Base-by-base conservation (phyloP, 2,888 invertebrate genomes). In the Heliconius charithonia region DNA sequence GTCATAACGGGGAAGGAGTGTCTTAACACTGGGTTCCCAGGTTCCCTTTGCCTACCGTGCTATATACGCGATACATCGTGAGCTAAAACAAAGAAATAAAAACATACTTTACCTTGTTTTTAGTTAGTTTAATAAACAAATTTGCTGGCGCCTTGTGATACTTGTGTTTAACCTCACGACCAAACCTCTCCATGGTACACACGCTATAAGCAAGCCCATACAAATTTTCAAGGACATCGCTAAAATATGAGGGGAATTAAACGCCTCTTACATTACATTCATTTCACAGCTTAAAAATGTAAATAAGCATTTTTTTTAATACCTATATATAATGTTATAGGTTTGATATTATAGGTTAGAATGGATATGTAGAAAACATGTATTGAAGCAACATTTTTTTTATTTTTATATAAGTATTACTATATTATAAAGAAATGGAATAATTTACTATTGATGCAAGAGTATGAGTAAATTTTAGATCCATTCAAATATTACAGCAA, bases 121-220 rank as follows among this genome's bases (percentile, higher is more conserved):
- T n/a, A n/a, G n/a, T n/a, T n/a, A n/a, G n/a, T n/a, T n/a, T n/a
- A n/a, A n/a, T n/a, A n/a, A n/a, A n/a, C n/a, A n/a, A n/a, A 56
- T 56, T 56, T 9, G 9, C 22, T 10, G 22, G n/a, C 37, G n/a
- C n/a, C n/a, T 69, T 51, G 67, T 79, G 41, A 67, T 27, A 66
- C 62, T 69, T 62, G 69, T 62, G 73, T 78, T 74, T 79, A 76
- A 80, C 80, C 80, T 80, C 76, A 80, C 78, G 78, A 71, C 59
- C 56, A 73, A 78, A 78, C 75, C 80, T 76, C 25, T 32, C 19
- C 56, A 65, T 82, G 81, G 81, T 75, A 86, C 22, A 16, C 66
- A 59, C 51, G 32, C 27, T 22, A 59, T n/a, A 29, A 56, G 37
- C 27, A 29, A 9, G 56, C 56, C 51, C 56, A 56, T 65, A 65